phyloP scores from a whole-genome alignment of 2,797 vertebrate species.

The Strix occidentalis region DNA sequence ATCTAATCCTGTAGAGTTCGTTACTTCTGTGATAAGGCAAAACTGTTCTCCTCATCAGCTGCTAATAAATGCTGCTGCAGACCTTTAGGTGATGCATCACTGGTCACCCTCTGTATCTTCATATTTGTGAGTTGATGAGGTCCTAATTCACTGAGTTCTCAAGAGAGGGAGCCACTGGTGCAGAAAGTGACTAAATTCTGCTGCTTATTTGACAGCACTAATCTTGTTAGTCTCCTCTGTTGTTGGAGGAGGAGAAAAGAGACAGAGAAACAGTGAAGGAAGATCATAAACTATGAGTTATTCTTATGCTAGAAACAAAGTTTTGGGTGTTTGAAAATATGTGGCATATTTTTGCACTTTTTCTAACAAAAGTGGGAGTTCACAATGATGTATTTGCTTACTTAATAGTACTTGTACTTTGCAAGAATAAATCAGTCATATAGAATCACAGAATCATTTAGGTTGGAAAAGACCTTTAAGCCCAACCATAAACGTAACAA shows the following conservation, averaged over 20 bases:
- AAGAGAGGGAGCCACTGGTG: neutral
- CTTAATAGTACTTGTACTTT: neutral
- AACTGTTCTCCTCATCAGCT: neutral
- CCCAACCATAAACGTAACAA: too few relatives aligned
- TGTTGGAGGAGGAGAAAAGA: neutral
- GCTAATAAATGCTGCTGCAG: neutral
- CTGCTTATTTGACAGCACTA: neutral
- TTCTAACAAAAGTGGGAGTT: neutral
- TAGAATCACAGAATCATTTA: too few relatives aligned
- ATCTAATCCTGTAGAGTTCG: neutral
- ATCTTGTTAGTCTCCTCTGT: neutral
- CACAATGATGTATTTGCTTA: neutral
- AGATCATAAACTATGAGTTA: neutral
- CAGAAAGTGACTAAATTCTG: neutral
- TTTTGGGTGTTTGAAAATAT: neutral
- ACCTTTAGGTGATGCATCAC: neutral
- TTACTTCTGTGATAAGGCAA: neutral
- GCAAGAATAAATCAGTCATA: neutral
- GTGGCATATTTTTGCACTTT: neutral
- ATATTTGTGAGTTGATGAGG: neutral
- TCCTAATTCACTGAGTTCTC: neutral
- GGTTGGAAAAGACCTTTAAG: too few relatives aligned
- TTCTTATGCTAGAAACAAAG: neutral
- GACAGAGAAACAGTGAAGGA: neutral
- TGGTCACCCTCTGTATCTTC: neutral